These are phyloP conservation scores for Piezodorus guildinii DNA, from an alignment of 1,140 invertebrate species.

Conservation along the genomic window DNA sequence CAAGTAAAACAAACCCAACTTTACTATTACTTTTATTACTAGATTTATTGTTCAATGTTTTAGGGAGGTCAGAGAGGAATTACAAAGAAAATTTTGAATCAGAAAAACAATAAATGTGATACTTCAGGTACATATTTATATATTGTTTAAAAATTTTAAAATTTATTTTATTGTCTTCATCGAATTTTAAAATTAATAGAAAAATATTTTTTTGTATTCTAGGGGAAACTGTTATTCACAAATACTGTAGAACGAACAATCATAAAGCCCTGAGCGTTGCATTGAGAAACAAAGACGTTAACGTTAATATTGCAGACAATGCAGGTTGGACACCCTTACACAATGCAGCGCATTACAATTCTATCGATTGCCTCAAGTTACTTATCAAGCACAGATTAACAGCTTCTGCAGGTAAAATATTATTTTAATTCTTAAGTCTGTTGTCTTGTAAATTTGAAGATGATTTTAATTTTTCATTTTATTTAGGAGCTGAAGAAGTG, in stretches of 20 bases:
- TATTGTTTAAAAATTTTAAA: too few relatives aligned
- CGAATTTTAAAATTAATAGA: too few relatives aligned
- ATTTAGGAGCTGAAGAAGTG: neutral
- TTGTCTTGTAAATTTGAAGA: too few relatives aligned
- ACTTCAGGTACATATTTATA: too few relatives aligned
- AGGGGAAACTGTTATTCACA: slow-evolving; percentile 3
- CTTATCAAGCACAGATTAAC: neutral
- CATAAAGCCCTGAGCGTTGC: neutral
- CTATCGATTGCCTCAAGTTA: neutral
- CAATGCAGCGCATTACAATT: neutral
- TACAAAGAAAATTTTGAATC: too few relatives aligned
- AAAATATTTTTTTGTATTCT: neutral
- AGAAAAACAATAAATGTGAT: too few relatives aligned
- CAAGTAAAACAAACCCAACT: too few relatives aligned
- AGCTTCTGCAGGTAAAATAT: neutral
- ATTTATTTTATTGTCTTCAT: too few relatives aligned
- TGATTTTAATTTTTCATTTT: neutral
- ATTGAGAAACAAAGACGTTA: neutral
- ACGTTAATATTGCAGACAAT: neutral
- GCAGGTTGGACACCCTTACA: slow-evolving; percentile 8
- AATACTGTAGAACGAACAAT: slow-evolving; percentile 4
- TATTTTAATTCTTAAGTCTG: neutral
- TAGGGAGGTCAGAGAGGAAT: too few relatives aligned
- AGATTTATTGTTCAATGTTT: too few relatives aligned
- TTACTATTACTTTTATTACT: too few relatives aligned